A percentile compares a stretch with the other conserved stretches of the same genome.
phyloP scores from a whole-genome alignment of 1,140 invertebrate genomes.

The Cydia amplana region DNA sequence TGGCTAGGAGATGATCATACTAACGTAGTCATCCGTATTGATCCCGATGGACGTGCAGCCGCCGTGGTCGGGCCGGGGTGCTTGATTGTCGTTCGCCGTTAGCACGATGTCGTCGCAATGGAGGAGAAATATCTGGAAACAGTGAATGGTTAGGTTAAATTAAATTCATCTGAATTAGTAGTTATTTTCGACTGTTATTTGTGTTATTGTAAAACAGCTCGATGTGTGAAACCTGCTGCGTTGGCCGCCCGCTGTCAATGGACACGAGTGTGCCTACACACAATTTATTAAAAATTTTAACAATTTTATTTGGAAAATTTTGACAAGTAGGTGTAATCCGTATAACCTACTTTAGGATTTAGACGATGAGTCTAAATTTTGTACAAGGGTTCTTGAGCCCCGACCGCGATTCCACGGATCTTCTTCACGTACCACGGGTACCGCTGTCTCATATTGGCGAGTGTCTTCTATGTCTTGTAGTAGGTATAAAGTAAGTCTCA shows the following conservation, averaged over 20 bases:
- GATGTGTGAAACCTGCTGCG: too few species aligned
- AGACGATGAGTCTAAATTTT: too few species aligned
- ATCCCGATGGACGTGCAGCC: conserved; percentile 89
- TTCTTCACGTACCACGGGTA: conserved; percentile 91
- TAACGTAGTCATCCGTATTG: conserved; percentile 81
- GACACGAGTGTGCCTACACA: too few species aligned
- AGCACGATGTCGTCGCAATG: conserved; percentile 90
- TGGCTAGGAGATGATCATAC: conserved; percentile 31
- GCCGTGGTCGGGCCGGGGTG: conserved; percentile 81
- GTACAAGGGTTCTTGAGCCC: conserved; percentile 49
- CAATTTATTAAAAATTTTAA: too few species aligned
- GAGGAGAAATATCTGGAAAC: conserved; percentile 87
- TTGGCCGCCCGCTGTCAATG: too few species aligned
- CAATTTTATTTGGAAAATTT: too few species aligned
- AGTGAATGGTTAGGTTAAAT: neutral
- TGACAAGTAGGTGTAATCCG: too few species aligned
- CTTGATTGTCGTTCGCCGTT: conserved; percentile 79
- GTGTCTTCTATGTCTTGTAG: conserved; percentile 65
- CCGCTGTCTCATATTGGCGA: conserved; percentile 83
- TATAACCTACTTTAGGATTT: too few species aligned
- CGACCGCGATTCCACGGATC: conserved; percentile 91
- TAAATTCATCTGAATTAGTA: too few species aligned
- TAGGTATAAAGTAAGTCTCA: neutral
- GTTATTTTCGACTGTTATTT: too few species aligned
- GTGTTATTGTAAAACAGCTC: too few species aligned